A percentile compares a stretch with the other conserved stretches of the same genome.
Conservation (phyloP, 2,113 vertebrate genomes). For the Loxodonta africana region DNA sequence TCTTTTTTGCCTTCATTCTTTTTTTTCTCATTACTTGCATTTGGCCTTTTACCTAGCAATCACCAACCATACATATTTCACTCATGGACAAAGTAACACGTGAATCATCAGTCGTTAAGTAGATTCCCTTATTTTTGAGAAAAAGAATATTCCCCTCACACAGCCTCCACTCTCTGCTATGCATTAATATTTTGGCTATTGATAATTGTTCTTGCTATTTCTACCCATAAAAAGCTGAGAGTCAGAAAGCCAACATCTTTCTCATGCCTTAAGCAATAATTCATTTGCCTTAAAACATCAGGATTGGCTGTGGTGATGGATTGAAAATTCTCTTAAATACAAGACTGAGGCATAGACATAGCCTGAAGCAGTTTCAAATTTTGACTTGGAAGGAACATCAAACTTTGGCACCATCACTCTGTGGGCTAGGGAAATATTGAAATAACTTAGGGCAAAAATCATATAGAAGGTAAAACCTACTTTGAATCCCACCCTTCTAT, state of each 20-base stretch:
- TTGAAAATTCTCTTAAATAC: background rate
- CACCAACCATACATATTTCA: background rate
- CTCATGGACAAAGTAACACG: slow-evolving; percentile 22
- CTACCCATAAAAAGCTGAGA: background rate
- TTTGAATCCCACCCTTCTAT: background rate
- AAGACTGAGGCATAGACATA: slow-evolving; percentile 25
- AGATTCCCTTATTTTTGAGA: slow-evolving; percentile 29
- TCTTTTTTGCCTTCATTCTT: slow-evolving; percentile 47
- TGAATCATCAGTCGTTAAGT: slow-evolving; percentile 41
- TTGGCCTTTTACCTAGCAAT: slow-evolving; percentile 45
- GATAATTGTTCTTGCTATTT: slow-evolving; percentile 33
- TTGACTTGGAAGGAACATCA: slow-evolving; percentile 37
- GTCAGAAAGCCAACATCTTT: slow-evolving; percentile 45
- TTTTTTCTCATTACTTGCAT: slow-evolving; percentile 57
- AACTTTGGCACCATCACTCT: background rate
- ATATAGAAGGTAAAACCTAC: background rate
- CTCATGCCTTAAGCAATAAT: slow-evolving; percentile 13
- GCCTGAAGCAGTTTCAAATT: slow-evolving; percentile 50
- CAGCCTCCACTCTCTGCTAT: background rate
- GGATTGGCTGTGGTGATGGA: background rate
- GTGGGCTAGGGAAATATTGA: background rate
- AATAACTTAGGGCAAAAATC: background rate
- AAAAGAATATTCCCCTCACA: background rate
- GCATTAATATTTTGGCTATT: background rate
- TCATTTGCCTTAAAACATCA: slow-evolving; percentile 12